Percentiles rank a stretch among this genome's conserved stretches.
These are phyloP conservation scores for Grantiella picta DNA, from an alignment of 2,113 vertebrate species.

Conservation along the genomic window DNA sequence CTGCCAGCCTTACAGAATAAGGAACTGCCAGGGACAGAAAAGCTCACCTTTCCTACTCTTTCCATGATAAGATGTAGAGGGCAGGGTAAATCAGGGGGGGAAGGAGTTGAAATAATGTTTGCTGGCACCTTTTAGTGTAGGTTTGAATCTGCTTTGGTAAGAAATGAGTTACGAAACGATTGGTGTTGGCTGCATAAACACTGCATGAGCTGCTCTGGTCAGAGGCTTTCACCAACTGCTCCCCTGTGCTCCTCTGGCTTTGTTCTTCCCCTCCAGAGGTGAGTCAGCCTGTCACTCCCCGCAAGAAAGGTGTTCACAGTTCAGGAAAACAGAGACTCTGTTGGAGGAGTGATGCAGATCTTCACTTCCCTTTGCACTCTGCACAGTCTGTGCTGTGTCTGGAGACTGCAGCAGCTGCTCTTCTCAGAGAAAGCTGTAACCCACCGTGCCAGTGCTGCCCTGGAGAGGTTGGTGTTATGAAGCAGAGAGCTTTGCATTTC, in stretches of 20 bases:
- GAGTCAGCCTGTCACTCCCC: background rate
- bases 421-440: background rate
- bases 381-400: background rate
- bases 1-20: background rate
- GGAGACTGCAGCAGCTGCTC: background rate
- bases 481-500: background rate
- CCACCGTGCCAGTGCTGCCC: background rate
- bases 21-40: background rate
- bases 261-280: background rate
- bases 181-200: background rate
- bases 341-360: background rate
- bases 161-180: background rate
- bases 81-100: background rate
- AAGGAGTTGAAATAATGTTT: background rate
- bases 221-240: background rate
- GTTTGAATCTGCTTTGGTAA: background rate
- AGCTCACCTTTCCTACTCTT: background rate
- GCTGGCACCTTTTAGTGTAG: background rate
- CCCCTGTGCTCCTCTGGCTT: background rate
- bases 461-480: background rate
- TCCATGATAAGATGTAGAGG: background rate
- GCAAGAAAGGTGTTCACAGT: background rate
- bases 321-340: background rate
- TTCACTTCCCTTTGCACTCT: background rate
- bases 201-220: background rate